phyloP scores from a whole-genome alignment of 2,113 vertebrate species.

The Tachycineta bicolor region DNA sequence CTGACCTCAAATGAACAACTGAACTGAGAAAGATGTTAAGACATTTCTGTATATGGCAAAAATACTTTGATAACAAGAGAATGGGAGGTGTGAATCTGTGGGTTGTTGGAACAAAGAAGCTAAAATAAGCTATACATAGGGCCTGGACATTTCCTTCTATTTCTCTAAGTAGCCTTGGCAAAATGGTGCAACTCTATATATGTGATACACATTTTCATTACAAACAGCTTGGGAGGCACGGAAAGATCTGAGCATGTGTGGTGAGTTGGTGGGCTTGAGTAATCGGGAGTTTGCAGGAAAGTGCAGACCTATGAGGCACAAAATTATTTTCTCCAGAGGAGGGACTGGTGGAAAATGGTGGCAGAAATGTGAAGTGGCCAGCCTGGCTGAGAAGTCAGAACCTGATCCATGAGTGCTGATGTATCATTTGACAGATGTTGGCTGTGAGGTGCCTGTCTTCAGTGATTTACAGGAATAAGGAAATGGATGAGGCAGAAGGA shows the following conservation, averaged over 20 bases:
- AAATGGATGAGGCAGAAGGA: not conserved
- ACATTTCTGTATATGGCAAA: slow-evolving; percentile 44
- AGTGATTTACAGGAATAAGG: not conserved
- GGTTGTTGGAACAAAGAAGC: not conserved
- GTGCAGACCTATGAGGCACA: not conserved
- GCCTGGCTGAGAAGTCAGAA: not conserved
- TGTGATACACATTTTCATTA: not conserved
- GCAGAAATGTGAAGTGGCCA: not conserved
- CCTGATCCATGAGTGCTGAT: not conserved
- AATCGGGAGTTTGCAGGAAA: not conserved
- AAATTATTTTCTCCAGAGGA: not conserved
- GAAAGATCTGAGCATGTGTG: not conserved
- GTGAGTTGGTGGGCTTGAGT: not conserved
- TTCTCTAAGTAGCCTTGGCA: not conserved
- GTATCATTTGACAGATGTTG: not conserved
- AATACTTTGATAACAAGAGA: not conserved
- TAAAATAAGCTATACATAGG: not conserved
- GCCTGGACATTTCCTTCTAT: not conserved
- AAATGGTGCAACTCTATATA: not conserved
- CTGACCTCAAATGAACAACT: not conserved
- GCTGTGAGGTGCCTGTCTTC: not conserved
- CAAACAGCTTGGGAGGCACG: not conserved
- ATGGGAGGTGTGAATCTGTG: slow-evolving; percentile 10
- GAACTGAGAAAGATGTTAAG: not conserved
- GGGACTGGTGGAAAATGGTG: not conserved